phyloP scores from a whole-genome alignment of 2,888 invertebrate genomes.

The Trissoscelio sp. region DNA sequence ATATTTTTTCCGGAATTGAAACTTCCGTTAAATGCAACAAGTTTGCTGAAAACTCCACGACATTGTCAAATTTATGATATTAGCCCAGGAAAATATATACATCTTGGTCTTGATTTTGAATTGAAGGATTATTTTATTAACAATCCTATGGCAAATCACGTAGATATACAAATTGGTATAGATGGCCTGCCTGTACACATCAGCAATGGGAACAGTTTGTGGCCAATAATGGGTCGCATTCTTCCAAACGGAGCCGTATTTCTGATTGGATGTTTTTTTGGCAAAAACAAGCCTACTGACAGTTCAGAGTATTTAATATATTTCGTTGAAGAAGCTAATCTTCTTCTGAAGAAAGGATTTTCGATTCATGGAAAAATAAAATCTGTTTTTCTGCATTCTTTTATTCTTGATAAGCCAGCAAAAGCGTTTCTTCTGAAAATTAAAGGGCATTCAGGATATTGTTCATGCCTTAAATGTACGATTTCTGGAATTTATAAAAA shows the following conservation, averaged over 20 bases:
- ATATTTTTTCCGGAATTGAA: conserved; percentile 1
- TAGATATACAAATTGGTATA: conserved; percentile 18
- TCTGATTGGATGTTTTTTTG: conserved; percentile 29
- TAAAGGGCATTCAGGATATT: conserved; percentile 26
- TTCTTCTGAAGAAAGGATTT: conserved; percentile 11
- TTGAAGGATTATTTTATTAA: conserved; percentile 4
- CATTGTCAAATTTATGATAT: not conserved
- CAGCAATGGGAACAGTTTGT: not conserved
- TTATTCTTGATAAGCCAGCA: conserved; percentile 34
- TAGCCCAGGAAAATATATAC: conserved; percentile 28
- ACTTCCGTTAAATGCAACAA: conserved; percentile 9
- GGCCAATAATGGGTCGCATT: conserved; percentile 18
- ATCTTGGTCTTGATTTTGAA: conserved; percentile 10
- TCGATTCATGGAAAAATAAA: not conserved
- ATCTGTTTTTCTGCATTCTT: conserved; percentile 13
- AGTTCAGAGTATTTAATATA: conserved; percentile 16
- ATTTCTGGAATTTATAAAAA: conserved; percentile 1
- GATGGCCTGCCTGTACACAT: conserved; percentile 14
- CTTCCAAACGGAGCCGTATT: conserved; percentile 3
- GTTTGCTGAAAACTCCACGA: conserved; percentile 23
- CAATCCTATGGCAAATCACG: not conserved
- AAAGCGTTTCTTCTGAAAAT: conserved; percentile 17
- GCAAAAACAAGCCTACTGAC: conserved; percentile 9
- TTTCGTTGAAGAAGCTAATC: conserved; percentile 10
- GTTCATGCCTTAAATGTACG: conserved; percentile 27